These are phyloP conservation scores for Dendronephthya gigantea DNA, from an alignment of 64 coral and sea anemone genomes.

Conservation along the genomic window DNA sequence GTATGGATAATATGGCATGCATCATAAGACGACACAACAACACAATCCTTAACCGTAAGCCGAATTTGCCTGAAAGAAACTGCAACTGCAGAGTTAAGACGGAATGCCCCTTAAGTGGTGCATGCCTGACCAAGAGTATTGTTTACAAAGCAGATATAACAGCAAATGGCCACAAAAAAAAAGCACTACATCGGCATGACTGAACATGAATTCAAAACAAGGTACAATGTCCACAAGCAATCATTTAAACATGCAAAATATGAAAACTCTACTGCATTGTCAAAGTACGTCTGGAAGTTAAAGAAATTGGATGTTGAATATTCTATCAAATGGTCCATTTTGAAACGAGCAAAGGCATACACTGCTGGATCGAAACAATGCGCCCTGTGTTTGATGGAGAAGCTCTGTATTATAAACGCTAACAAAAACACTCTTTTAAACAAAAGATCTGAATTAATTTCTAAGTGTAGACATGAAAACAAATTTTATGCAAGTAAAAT, in stretches of 20 bases:
- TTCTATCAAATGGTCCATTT: conserved; percentile 11
- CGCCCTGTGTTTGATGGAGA: background rate
- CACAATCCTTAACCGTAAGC: too few species aligned
- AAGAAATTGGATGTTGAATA: background rate
- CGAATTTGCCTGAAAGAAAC: too few species aligned
- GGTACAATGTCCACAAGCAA: background rate
- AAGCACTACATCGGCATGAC: conserved; percentile 26
- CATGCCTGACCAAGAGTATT: too few species aligned
- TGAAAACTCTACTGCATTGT: conserved; percentile 18
- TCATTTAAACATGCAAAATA: conserved; percentile 12
- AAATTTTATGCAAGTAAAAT: conserved; percentile 7
- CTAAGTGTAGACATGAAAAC: conserved; percentile 4
- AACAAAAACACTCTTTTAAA: background rate
- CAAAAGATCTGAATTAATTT: conserved; percentile 20
- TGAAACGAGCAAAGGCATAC: background rate
- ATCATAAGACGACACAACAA: too few species aligned
- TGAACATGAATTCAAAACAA: conserved; percentile 19
- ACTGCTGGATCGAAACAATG: background rate
- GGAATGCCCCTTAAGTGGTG: too few species aligned
- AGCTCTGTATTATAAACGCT: background rate
- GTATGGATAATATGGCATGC: too few species aligned
- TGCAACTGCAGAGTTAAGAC: too few species aligned
- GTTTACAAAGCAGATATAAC: too few species aligned
- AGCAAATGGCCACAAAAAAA: too few species aligned
- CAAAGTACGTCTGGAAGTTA: conserved; percentile 25